Base-by-base conservation (phyloP, 2,113 vertebrate genomes). In the Tapirus terrestris region DNA sequence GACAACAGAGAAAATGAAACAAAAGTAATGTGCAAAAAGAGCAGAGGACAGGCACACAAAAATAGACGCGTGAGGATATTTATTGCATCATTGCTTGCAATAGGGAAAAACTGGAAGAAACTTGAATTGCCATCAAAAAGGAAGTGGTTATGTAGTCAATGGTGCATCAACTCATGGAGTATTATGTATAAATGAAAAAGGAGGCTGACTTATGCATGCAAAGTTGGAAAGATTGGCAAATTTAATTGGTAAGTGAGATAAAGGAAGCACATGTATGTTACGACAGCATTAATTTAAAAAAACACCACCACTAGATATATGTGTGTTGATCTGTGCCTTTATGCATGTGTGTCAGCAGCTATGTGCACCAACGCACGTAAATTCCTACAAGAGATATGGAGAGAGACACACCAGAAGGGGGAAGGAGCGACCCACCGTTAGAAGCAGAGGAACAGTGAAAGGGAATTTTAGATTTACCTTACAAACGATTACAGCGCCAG, bases 111-210 rank as follows among this genome's bases (percentile, higher is more conserved):
- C 2, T 12, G 20, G 39, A 89, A 23, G 45, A 67, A 67, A 82
- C 14, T n/a, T 60, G 23, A 51, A 45, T 13, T 27, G n/a, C 31
- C 8, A 5, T 51, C 14, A 11, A 27, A 31, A 33, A 8, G 27
- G 33, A 72, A 48, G n/a, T 5, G 60, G 63, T 31, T 56, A 1
- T 3, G 8, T 11, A 17, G 17, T 23, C 1, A 53, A 25, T 0
- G 0, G 18, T 2, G 29, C 9, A 6, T 20, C 11, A 4, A 4
- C 4, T 53, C 45, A 3, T 4, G 6, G 13, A 23, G 6, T 6
- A 36, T 23, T 8, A 14, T 0, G 31, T 14, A 7, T 5, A 83
- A n/a, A 70, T n/a, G 14, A 63, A 53, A 48, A 65, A 89, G 18
- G 36, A 51, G 39, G 77, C 18, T 1, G 16, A 48, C 11, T 36